phyloP scores from a whole-genome alignment of 2,797 vertebrate species.

The Oreortyx pictus region DNA sequence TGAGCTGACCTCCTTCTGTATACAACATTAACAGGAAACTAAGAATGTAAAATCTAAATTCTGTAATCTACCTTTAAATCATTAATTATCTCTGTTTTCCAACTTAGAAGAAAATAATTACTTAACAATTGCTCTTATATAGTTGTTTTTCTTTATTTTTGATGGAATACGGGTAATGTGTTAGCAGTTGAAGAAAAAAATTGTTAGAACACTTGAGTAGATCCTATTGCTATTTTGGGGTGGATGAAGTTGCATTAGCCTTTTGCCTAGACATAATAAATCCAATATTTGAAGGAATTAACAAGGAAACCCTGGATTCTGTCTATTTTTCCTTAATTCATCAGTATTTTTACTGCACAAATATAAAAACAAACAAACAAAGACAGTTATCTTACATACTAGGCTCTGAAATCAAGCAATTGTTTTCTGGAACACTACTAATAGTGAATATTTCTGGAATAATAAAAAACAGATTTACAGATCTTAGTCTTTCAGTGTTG shows the following conservation, averaged over 20 bases:
- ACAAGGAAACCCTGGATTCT: neutral
- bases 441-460: neutral
- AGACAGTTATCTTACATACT: neutral
- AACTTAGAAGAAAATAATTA: conserved; percentile 5
- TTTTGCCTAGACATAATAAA: neutral
- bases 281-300: neutral
- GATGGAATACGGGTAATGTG: neutral
- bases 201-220: neutral
- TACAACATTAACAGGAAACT: neutral
- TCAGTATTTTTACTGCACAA: neutral
- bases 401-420: neutral
- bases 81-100: conserved; percentile 36
- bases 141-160: neutral
- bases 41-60: conserved; percentile 2
- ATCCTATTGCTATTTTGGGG: neutral
- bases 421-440: neutral
- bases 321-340: neutral
- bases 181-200: neutral
- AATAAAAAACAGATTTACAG: neutral
- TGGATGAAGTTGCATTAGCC: neutral
- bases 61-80: neutral
- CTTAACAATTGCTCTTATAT: neutral
- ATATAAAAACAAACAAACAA: neutral
- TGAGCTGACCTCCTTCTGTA: neutral
- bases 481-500: neutral